phyloP scores from a whole-genome alignment of 2,888 invertebrate species.

The Drosophila greeni region DNA sequence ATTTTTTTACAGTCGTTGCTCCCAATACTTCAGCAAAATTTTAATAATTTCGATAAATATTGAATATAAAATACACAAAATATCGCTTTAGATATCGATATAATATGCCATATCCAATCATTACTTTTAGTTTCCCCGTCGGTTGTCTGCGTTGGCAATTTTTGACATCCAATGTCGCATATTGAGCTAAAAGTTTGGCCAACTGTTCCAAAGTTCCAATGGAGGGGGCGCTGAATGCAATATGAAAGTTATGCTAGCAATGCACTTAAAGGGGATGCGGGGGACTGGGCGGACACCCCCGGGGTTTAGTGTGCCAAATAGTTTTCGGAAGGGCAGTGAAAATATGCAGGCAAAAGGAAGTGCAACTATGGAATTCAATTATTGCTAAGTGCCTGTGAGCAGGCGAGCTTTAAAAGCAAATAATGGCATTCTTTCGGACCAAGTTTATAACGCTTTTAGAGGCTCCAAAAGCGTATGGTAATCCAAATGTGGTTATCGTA shows the following conservation, averaged over 20 bases:
- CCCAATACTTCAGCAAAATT: background rate
- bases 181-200: constrained; percentile 55
- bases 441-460: constrained; percentile 16
- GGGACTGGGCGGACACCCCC: background rate
- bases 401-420: constrained; percentile 22
- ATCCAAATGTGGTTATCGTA: constrained; percentile 8
- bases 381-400: constrained; percentile 40
- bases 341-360: constrained; percentile 32
- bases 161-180: constrained; percentile 45
- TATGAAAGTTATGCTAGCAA: constrained; percentile 58
- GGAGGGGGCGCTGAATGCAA: constrained; percentile 30
- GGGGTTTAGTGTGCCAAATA: constrained; percentile 35
- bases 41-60: background rate
- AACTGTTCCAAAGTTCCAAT: constrained; percentile 42
- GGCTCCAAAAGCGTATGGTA: background rate
- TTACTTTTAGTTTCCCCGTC: constrained; percentile 1
- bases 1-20: no score
- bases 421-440: constrained; percentile 12
- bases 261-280: constrained; percentile 33
- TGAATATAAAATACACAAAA: background rate
- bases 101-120: background rate
- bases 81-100: background rate
- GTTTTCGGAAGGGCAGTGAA: constrained; percentile 27
- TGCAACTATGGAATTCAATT: constrained; percentile 53
- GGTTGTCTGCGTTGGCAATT: constrained; percentile 16